Evolutionary conservation across 53 echinoderm and acorn worm genomes (phyloP).

Genomic region (Holothuria scabra): DNA sequence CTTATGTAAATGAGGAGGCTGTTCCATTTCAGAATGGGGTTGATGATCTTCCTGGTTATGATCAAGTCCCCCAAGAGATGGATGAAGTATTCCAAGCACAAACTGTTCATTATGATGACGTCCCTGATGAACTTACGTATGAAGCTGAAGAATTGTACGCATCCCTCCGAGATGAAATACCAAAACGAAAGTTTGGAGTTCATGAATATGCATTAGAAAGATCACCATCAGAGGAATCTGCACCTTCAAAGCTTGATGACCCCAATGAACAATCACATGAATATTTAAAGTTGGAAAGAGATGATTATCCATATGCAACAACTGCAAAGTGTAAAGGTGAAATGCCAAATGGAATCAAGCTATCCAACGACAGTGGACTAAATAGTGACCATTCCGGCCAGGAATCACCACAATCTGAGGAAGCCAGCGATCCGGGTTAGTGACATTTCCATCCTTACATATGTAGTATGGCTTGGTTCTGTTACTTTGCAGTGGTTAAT

Average conservation of each 20-base stretch:
- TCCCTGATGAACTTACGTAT: conserved; percentile 26
- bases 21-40: conserved; percentile 19
- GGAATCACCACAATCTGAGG: not conserved
- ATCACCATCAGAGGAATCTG: not conserved
- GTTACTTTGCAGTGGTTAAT: too few relatives aligned
- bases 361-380: conserved; percentile 44
- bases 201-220: conserved; percentile 42
- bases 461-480: too few relatives aligned
- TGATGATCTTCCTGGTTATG: conserved; percentile 21
- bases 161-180: conserved; percentile 35
- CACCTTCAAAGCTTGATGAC: not conserved
- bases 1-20: not conserved
- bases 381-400: conserved; percentile 24
- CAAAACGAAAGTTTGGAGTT: conserved; percentile 47
- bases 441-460: too few relatives aligned
- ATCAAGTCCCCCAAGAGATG: conserved; percentile 1
- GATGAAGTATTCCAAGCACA: conserved; percentile 10
- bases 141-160: conserved; percentile 33
- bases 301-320: conserved; percentile 1
- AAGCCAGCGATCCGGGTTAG: conserved; percentile 36
- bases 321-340: too few relatives aligned
- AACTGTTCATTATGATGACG: conserved; percentile 30
- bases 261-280: conserved; percentile 16
- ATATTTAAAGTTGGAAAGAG: conserved; percentile 30
- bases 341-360: not conserved